Conservation (phyloP, 2,888 invertebrate genomes). For the Mayetiola destructor region DNA sequence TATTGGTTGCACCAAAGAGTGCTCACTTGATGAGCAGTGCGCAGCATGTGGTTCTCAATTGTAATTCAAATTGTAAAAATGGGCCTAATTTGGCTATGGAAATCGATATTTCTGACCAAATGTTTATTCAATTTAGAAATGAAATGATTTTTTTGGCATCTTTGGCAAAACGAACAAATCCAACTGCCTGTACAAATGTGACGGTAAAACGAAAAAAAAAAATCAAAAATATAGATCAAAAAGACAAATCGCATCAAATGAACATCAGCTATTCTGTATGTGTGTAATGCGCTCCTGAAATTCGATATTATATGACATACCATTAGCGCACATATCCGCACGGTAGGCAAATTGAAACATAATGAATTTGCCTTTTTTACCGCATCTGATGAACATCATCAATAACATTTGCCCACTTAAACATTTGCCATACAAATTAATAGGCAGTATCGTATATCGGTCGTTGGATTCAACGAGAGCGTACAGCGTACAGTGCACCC, state of each 20-base stretch:
- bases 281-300: neutral
- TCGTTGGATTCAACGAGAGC: too few relatives aligned
- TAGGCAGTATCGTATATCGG: too few relatives aligned
- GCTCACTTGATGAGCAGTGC: too few relatives aligned
- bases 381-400: neutral
- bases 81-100: too few relatives aligned
- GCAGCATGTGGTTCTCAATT: slow-evolving; percentile 9
- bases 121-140: too few relatives aligned
- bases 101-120: neutral
- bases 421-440: slow-evolving; percentile 11
- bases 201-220: neutral
- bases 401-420: neutral
- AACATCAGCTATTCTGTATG: neutral
- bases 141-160: too few relatives aligned
- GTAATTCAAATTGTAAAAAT: neutral
- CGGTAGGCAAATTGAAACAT: neutral
- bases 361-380: neutral
- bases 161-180: neutral
- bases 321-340: too few relatives aligned
- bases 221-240: neutral
- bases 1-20: too few relatives aligned
- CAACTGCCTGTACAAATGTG: neutral
- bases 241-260: neutral
- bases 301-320: neutral
- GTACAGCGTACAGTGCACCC: neutral